Evolutionary conservation across 2,888 invertebrate genomes (phyloP).

Genomic region (Thereva unica): DNA sequence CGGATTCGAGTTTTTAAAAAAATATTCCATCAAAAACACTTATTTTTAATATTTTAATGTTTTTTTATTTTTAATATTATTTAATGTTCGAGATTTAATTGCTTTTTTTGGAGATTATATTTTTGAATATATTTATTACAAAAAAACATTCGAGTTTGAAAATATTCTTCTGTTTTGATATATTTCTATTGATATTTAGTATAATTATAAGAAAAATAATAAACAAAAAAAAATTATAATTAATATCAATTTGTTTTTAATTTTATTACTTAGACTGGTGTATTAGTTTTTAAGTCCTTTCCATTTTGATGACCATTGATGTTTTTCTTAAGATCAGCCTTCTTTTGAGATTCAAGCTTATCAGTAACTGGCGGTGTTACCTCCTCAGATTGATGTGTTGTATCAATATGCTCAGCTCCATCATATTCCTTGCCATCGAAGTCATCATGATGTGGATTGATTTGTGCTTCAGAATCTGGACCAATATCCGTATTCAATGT

Average conservation of each 20-base stretch:
- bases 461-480: conserved; percentile 67
- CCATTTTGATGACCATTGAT: conserved; percentile 49
- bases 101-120: no score
- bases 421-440: conserved; percentile 59
- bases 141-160: not conserved
- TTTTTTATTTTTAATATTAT: no score
- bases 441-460: conserved; percentile 64
- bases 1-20: no score
- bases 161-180: no score
- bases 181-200: not conserved
- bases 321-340: conserved; percentile 53
- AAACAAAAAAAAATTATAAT: conserved; percentile 21
- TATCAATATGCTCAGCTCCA: conserved; percentile 56
- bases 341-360: conserved; percentile 56
- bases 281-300: conserved; percentile 54
- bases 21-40: no score
- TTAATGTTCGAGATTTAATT: no score
- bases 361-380: conserved; percentile 57
- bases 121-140: not conserved
- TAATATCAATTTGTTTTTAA: conserved; percentile 1
- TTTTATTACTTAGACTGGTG: conserved; percentile 50
- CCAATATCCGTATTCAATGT: conserved; percentile 65
- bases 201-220: conserved; percentile 18
- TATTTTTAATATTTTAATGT: no score
- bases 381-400: conserved; percentile 56